These are phyloP conservation scores for Nothoprocta pentlandii DNA, from an alignment of 2,113 vertebrate species.

Conservation along the genomic window DNA sequence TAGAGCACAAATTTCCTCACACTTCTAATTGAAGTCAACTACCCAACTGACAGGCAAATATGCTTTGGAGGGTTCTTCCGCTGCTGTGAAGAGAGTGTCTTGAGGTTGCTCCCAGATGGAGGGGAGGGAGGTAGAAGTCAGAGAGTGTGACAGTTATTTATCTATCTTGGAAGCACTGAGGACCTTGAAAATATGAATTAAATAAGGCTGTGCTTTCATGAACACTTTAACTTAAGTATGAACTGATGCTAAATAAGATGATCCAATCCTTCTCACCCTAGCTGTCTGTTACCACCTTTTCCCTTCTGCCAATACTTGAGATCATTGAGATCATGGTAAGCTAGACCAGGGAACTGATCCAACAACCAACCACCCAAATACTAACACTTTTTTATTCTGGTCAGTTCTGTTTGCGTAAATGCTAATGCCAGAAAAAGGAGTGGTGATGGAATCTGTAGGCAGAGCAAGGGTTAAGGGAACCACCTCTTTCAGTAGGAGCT, in stretches of 20 bases:
- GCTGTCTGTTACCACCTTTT: neutral
- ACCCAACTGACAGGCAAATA: conserved; percentile 66
- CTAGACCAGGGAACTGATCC: neutral
- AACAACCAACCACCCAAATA: neutral
- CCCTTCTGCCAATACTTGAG: neutral
- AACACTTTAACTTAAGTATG: neutral
- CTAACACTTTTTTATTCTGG: neutral
- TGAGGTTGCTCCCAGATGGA: conserved; percentile 68
- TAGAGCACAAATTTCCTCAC: conserved; percentile 31
- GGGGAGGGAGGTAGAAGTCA: conserved; percentile 65
- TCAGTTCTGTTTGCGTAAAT: neutral
- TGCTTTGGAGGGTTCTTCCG: conserved; percentile 54
- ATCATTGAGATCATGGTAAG: neutral
- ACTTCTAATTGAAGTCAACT: conserved; percentile 66
- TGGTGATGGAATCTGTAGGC: neutral
- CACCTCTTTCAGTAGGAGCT: neutral
- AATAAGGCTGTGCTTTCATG: conserved; percentile 35
- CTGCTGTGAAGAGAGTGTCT: conserved; percentile 42
- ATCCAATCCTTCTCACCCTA: neutral
- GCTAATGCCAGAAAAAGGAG: neutral
- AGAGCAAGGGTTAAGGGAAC: neutral
- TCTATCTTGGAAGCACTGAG: conserved; percentile 57
- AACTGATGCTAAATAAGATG: neutral
- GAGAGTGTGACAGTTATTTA: conserved; percentile 49
- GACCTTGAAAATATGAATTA: conserved; percentile 42